Conservation (phyloP, 2,797 vertebrate species). For the Sebastes iracundus region DNA sequence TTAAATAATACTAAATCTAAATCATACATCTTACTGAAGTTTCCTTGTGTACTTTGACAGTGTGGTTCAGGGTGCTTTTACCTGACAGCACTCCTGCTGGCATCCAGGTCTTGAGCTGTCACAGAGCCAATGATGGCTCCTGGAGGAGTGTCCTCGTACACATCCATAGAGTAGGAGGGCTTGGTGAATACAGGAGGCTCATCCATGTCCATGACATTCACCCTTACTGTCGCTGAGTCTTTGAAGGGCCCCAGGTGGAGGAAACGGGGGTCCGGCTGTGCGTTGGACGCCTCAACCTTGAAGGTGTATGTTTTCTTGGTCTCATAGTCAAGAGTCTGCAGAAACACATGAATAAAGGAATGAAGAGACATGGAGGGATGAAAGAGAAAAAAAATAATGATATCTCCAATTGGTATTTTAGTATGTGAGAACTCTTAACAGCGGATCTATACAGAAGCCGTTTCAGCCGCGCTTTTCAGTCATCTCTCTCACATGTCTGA, state of each 20-base stretch:
- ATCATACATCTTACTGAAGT: neutral
- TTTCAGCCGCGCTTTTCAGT: neutral
- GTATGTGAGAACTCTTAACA: neutral
- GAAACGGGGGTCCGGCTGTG: constrained; percentile 88
- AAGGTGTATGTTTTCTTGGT: constrained; percentile 91
- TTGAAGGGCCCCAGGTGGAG: constrained; percentile 90
- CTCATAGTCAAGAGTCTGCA: constrained; percentile 91
- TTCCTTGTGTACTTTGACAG: neutral
- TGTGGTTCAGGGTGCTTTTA: constrained; percentile 48
- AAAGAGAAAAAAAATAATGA: neutral
- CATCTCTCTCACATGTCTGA: neutral
- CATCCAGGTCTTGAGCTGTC: constrained; percentile 92
- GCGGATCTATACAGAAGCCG: neutral
- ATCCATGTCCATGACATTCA: constrained; percentile 90
- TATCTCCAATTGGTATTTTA: neutral
- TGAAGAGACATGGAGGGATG: neutral
- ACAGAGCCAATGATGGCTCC: constrained; percentile 92
- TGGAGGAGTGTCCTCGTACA: constrained; percentile 89
- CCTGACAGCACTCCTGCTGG: constrained; percentile 90
- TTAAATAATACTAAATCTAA: neutral
- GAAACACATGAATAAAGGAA: neutral
- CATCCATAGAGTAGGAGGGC: constrained; percentile 88
- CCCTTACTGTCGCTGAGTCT: constrained; percentile 91
- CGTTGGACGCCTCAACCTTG: constrained; percentile 90
- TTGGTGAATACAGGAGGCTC: constrained; percentile 94